A percentile compares a stretch with the other conserved stretches of the same genome.
These are phyloP conservation scores for Chirona hameri DNA, from an alignment of 2,888 invertebrate species.

Conservation along the genomic window DNA sequence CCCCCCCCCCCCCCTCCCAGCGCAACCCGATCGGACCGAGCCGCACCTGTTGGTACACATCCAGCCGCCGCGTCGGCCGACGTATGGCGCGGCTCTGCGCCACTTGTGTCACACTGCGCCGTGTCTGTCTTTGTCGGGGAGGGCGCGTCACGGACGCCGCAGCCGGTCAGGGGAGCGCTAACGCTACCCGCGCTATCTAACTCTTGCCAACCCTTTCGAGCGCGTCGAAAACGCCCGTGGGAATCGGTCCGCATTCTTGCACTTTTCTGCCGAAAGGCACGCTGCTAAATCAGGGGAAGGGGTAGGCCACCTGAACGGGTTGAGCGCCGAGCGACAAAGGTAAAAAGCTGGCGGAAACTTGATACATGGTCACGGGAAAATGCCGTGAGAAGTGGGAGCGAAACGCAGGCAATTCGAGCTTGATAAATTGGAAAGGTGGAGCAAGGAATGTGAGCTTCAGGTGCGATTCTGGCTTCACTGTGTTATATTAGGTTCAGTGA, in stretches of 20 bases:
- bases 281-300: background rate
- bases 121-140: background rate
- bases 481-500: no score
- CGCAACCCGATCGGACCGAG: background rate
- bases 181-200: background rate
- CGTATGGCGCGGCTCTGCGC: background rate
- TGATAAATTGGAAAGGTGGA: background rate
- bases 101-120: background rate
- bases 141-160: background rate
- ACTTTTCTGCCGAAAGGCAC: background rate
- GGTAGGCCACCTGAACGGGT: background rate
- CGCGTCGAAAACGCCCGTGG: background rate
- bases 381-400: background rate
- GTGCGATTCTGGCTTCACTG: background rate
- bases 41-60: constrained; percentile 1
- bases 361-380: background rate
- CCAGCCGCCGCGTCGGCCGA: background rate
- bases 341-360: background rate
- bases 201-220: constrained; percentile 5
- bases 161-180: background rate
- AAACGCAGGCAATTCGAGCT: background rate
- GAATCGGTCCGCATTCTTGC: background rate
- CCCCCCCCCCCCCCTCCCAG: no score
- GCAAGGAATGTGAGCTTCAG: background rate
- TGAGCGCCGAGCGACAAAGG: background rate